phyloP scores from a whole-genome alignment of 2,888 invertebrate genomes.

The Hymenopus coronatus region DNA sequence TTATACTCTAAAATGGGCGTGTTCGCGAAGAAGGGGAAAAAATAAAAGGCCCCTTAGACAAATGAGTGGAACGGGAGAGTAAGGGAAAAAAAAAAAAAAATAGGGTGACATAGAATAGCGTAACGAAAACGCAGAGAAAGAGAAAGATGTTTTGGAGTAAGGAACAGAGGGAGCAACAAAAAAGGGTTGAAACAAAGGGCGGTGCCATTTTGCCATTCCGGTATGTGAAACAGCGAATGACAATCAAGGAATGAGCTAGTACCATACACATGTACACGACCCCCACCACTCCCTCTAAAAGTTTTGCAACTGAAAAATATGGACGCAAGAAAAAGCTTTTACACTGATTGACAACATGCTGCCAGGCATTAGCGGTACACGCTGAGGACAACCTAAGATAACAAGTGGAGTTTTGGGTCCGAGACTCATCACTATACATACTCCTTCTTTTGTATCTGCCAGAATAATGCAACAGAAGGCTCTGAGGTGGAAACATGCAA shows the following conservation, averaged over 20 bases:
- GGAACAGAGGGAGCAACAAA: background rate
- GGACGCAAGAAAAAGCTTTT: conserved; percentile 2
- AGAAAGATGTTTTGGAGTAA: background rate
- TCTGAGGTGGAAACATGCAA: background rate
- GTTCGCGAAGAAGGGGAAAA: background rate
- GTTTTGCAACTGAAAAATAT: background rate
- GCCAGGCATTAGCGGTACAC: background rate
- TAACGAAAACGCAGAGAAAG: background rate
- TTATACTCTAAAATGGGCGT: background rate
- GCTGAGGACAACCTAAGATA: background rate
- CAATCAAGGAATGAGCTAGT: background rate
- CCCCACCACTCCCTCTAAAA: background rate
- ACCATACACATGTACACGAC: background rate
- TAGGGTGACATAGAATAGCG: background rate
- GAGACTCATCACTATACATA: background rate
- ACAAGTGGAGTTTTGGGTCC: background rate
- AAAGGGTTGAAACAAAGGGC: background rate
- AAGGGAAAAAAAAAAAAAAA: background rate
- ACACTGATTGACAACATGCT: conserved; percentile 10
- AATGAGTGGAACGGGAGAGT: background rate
- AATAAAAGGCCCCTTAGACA: background rate
- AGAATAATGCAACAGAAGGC: background rate
- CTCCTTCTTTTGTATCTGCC: background rate
- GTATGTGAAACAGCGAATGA: conserved; percentile 6
- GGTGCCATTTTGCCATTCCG: background rate